A percentile compares a stretch with the other conserved stretches of the same genome.
Conservation (phyloP, 2,888 invertebrate genomes). For the Papilio protenor region DNA sequence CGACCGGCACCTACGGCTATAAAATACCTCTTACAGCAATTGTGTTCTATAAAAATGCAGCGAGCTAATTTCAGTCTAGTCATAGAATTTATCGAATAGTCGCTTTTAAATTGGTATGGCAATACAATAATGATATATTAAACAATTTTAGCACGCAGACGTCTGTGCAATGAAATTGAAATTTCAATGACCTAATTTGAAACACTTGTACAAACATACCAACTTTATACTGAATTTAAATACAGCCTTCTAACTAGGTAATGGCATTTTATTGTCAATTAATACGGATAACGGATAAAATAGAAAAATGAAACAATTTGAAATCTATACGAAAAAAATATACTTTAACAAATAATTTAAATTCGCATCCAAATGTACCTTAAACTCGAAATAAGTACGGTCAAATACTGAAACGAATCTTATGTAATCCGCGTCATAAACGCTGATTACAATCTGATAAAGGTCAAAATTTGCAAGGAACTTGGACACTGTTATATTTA, state of each 20-base stretch:
- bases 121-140: background rate
- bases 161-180: constrained; percentile 26
- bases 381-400: too few relatives aligned
- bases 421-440: too few relatives aligned
- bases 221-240: constrained; percentile 17
- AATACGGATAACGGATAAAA: too few relatives aligned
- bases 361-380: too few relatives aligned
- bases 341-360: too few relatives aligned
- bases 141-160: background rate
- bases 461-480: too few relatives aligned
- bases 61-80: background rate
- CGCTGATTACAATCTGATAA: too few relatives aligned
- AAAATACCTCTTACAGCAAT: background rate
- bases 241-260: background rate
- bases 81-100: background rate
- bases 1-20: background rate
- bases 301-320: too few relatives aligned
- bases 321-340: too few relatives aligned
- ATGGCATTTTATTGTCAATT: background rate
- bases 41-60: background rate
- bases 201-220: constrained; percentile 39
- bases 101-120: background rate
- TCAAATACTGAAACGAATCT: too few relatives aligned
- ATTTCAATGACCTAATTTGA: constrained; percentile 40
- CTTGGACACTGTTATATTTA: too few relatives aligned